phyloP scores from a whole-genome alignment of 2,888 invertebrate species.

The Bellardia pandia region DNA sequence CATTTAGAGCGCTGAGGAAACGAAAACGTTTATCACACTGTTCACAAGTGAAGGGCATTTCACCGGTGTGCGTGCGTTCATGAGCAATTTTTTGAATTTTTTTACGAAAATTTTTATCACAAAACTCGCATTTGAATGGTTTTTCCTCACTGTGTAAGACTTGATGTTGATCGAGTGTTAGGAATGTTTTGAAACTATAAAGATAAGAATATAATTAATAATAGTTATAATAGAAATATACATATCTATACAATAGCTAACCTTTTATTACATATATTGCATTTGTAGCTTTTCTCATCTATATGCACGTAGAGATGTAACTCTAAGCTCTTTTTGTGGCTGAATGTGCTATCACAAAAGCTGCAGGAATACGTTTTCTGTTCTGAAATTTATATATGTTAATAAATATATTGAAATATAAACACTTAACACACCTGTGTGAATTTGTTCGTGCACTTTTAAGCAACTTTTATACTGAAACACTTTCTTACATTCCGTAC shows the following conservation, averaged over 20 bases:
- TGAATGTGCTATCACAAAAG: slow-evolving; percentile 85
- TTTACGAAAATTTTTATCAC: slow-evolving; percentile 87
- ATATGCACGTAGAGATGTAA: slow-evolving; percentile 85
- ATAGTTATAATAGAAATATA: too few species aligned
- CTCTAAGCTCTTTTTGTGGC: slow-evolving; percentile 84
- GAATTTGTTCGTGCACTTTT: slow-evolving; percentile 76
- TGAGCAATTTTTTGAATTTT: slow-evolving; percentile 90
- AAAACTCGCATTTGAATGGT: slow-evolving; percentile 87
- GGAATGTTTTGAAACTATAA: slow-evolving; percentile 78
- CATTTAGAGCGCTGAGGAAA: slow-evolving; percentile 90
- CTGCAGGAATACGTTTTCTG: slow-evolving; percentile 83
- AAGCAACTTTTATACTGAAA: slow-evolving; percentile 64
- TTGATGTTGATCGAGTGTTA: slow-evolving; percentile 83
- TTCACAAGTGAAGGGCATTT: slow-evolving; percentile 91
- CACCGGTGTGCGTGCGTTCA: slow-evolving; percentile 90
- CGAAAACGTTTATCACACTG: slow-evolving; percentile 91
- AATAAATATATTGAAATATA: background rate
- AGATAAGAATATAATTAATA: background rate
- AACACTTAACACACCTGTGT: slow-evolving; percentile 74
- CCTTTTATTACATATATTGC: slow-evolving; percentile 83
- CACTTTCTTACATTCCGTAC: slow-evolving; percentile 64
- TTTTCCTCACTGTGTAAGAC: slow-evolving; percentile 86
- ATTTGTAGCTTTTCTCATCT: slow-evolving; percentile 83
- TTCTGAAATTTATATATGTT: slow-evolving; percentile 68
- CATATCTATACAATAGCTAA: background rate